These are phyloP conservation scores for Beris chalybata DNA, from an alignment of 2,888 invertebrate genomes.

Conservation along the genomic window DNA sequence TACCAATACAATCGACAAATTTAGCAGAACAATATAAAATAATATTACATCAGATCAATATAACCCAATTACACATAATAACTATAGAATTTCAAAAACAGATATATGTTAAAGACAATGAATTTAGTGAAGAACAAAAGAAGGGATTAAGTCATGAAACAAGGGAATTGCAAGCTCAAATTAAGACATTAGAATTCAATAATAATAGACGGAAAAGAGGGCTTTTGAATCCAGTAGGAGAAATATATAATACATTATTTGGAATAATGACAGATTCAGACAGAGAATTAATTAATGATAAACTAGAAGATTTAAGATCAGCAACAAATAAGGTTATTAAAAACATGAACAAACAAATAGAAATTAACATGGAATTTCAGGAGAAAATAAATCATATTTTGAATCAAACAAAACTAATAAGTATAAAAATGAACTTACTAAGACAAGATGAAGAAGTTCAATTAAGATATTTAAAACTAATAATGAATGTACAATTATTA, in stretches of 20 bases:
- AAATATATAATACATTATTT: conserved; percentile 2
- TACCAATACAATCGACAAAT: not conserved
- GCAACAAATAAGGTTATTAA: not conserved
- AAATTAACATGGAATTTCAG: conserved; percentile 1
- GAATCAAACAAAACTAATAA: not conserved
- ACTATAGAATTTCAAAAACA: not conserved
- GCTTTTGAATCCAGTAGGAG: not conserved
- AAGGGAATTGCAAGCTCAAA: not conserved
- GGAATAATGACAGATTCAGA: conserved; percentile 3
- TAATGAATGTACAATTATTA: not conserved
- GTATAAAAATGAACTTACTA: not conserved
- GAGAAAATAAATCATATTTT: conserved; percentile 1
- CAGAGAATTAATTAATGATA: conserved; percentile 2
- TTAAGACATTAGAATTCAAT: not conserved
- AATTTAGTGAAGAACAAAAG: not conserved
- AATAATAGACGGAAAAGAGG: conserved; percentile 1
- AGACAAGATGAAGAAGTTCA: not conserved
- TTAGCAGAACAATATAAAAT: not conserved
- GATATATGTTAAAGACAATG: not conserved
- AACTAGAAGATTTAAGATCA: conserved; percentile 1
- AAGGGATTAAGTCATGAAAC: conserved; percentile 1
- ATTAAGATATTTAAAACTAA: not conserved
- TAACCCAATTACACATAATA: not conserved
- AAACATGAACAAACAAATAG: conserved; percentile 1
- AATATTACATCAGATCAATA: conserved; percentile 1